Conservation (phyloP, 2,888 invertebrate species). For the Amiota communis region DNA sequence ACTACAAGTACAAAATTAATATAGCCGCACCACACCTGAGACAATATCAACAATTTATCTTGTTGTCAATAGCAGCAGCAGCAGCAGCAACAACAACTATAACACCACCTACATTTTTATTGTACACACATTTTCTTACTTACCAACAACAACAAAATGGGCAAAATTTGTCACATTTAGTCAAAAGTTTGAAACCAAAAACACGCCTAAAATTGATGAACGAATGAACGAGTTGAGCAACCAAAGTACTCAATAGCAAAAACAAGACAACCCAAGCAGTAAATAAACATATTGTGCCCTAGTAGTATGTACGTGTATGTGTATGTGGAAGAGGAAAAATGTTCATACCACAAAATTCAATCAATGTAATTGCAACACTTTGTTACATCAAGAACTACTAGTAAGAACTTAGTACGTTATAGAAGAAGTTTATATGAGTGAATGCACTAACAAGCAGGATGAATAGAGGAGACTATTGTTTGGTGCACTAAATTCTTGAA, state of each 20-base stretch:
- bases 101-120: not conserved
- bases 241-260: not conserved
- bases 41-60: slow-evolving; percentile 10
- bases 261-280: slow-evolving; percentile 10
- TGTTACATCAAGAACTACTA: slow-evolving; percentile 23
- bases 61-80: not conserved
- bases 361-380: slow-evolving; percentile 64
- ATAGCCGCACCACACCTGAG: not conserved
- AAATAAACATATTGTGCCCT: slow-evolving; percentile 5
- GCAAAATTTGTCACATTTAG: not conserved
- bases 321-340: not conserved
- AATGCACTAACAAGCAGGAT: not conserved
- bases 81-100: not conserved
- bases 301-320: no score
- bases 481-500: not conserved
- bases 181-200: slow-evolving; percentile 5
- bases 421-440: slow-evolving; percentile 12
- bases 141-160: not conserved
- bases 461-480: not conserved
- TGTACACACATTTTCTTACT: not conserved
- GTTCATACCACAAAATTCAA: slow-evolving; percentile 51
- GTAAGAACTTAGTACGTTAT: slow-evolving; percentile 48
- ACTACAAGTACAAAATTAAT: no score
- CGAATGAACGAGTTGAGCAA: not conserved
- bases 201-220: slow-evolving; percentile 24